phyloP scores from a whole-genome alignment of 2,113 vertebrate genomes.

The Cebus imitator region DNA sequence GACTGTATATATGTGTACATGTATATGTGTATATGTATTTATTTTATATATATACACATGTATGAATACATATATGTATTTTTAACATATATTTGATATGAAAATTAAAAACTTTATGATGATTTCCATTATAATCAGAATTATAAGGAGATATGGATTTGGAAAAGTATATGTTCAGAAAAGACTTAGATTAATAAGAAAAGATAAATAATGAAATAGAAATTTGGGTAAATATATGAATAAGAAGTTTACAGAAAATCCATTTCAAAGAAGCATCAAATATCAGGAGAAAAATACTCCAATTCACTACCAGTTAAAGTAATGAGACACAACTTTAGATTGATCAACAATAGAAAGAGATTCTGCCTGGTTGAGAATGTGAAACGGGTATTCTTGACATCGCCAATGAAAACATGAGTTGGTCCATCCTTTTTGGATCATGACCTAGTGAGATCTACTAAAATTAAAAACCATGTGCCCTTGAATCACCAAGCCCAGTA shows the following conservation, averaged over 20 bases:
- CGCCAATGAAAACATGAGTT: not conserved
- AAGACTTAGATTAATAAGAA: not conserved
- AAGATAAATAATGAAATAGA: not conserved
- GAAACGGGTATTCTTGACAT: too few species aligned
- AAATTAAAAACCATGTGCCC: not conserved
- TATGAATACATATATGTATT: not conserved
- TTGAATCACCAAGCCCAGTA: not conserved
- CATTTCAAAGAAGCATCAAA: not conserved
- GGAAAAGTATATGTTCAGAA: not conserved
- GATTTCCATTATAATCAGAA: not conserved
- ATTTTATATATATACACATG: not conserved
- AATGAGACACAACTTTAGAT: not conserved
- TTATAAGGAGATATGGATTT: not conserved
- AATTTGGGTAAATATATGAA: not conserved
- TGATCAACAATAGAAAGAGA: not conserved
- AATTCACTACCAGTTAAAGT: not conserved
- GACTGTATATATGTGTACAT: not conserved
- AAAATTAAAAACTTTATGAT: not conserved
- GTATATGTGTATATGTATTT: not conserved
- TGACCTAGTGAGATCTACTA: not conserved
- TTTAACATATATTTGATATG: not conserved
- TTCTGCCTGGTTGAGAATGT: not conserved
- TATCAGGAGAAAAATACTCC: not conserved
- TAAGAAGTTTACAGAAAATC: not conserved
- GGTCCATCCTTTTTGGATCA: not conserved